phyloP scores from a whole-genome alignment of 2,888 invertebrate genomes.

The Hoplodrina ambigua region DNA sequence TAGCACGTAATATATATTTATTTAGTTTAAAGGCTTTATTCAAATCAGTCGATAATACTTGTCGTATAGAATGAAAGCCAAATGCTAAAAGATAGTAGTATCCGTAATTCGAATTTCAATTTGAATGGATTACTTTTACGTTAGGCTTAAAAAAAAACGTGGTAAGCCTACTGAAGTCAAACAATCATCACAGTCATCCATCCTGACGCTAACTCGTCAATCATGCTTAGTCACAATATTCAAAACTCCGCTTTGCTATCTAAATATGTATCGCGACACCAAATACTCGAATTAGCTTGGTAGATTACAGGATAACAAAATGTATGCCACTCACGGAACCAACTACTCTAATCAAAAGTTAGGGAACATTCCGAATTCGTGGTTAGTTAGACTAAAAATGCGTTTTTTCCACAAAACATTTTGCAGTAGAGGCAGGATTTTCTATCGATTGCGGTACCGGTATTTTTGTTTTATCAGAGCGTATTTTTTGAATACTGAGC shows the following conservation, averaged over 20 bases:
- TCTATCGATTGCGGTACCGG: constrained; percentile 28
- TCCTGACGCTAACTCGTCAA: no score
- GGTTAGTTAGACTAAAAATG: constrained; percentile 1
- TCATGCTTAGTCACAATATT: background rate
- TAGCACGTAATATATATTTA: background rate
- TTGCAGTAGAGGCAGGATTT: constrained; percentile 16
- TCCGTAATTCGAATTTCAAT: no score
- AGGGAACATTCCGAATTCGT: constrained; percentile 9
- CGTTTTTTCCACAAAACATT: constrained; percentile 6
- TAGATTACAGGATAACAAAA: background rate
- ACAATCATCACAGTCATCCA: no score
- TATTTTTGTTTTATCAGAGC: constrained; percentile 36
- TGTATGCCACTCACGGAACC: background rate
- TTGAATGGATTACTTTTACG: no score
- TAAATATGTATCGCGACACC: background rate
- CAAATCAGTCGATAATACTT: no score
- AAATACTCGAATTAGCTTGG: background rate
- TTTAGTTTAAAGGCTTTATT: background rate
- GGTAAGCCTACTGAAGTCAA: background rate
- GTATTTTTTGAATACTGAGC: constrained; percentile 44
- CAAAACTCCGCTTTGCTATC: background rate
- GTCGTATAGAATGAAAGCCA: no score
- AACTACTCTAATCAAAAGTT: constrained; percentile 22
- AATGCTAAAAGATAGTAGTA: no score
- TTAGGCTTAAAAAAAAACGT: no score